Base-by-base conservation (phyloP, 1,140 invertebrate genomes). In the Sinonovacula constricta region DNA sequence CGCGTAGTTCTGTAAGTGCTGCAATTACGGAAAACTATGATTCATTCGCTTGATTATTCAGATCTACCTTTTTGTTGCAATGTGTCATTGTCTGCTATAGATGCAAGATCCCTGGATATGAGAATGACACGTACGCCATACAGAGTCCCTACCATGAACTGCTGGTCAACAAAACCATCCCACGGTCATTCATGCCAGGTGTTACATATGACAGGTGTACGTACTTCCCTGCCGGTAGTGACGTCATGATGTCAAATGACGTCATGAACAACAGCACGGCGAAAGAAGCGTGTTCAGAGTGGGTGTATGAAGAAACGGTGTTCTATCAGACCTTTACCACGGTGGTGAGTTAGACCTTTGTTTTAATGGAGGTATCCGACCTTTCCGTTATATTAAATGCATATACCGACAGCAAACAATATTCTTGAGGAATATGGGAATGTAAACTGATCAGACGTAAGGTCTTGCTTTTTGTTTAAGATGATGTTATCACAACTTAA, bases 161-260 rank as follows among this genome's bases (percentile, higher is more conserved):
- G n/a, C 49, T 77, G 33, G 49, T 81, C 33, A 81, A 81, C 67
- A 51, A 54, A 36, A 70, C 79, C n/a, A 81, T 81, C n/a, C 79
- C 79, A 4, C 22, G 34, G 5, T 12, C 54, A 5, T n/a, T 28
- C 1, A 63, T 74, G 24, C 34, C 36, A 3, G 56, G 53, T 2
- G 12, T 49, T 2, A 7, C 22, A 22, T 80, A 80, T 31, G 62
- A 74, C 45, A n/a, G 60, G 22, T 80, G 78, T 57, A 28, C 68
- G 0, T 80, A 68, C 18, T 15, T 30, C 1, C 22, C n/a, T 3
- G 45, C 30, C 18, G 18, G 30, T 18, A 54, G 24, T 51, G n/a
- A n/a, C n/a, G 62, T 70, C 62, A 26, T 39, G 26, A 51, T 3
- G 7, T 15, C n/a, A 57, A 54, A 65, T 49, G 34, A 57, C 31